Evolutionary conservation across 2,888 invertebrate genomes (phyloP).

Genomic region (Frankliniella intonsa): DNA sequence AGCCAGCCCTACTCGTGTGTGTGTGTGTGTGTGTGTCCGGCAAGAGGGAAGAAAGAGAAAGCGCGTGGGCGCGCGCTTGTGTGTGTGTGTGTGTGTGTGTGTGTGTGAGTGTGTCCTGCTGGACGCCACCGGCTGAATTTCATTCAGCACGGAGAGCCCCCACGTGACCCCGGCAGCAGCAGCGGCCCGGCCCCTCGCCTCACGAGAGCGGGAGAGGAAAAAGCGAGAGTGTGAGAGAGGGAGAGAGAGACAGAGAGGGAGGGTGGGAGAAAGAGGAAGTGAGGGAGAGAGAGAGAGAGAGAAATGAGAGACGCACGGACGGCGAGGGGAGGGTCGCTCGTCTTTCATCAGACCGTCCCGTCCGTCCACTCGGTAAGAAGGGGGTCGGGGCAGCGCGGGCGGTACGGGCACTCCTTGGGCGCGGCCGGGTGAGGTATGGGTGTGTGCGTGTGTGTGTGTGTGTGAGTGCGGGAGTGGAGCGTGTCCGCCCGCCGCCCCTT

Average conservation of each 20-base stretch:
- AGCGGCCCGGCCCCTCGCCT: background rate
- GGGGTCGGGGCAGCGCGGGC: background rate
- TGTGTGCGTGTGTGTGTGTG: background rate
- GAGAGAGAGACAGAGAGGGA: background rate
- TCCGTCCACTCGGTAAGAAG: constrained; percentile 18
- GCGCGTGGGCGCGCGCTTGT: background rate
- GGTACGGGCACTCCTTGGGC: background rate
- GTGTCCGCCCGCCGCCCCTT: background rate
- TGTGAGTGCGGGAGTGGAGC: background rate
- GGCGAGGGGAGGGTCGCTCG: background rate
- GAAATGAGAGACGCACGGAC: background rate
- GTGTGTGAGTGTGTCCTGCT: background rate
- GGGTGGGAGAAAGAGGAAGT: background rate
- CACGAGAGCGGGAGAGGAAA: background rate
- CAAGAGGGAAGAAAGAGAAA: too few species aligned
- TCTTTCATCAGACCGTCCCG: background rate
- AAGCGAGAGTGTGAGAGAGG: background rate
- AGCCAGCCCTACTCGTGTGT: background rate
- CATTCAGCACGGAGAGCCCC: background rate
- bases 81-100: background rate
- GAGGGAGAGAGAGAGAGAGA: constrained; percentile 1
- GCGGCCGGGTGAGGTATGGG: background rate
- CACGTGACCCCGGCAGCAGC: background rate
- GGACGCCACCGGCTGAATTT: background rate
- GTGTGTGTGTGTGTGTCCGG: background rate